Conservation (phyloP, 2,888 invertebrate genomes). For the Cephus spinipes region DNA sequence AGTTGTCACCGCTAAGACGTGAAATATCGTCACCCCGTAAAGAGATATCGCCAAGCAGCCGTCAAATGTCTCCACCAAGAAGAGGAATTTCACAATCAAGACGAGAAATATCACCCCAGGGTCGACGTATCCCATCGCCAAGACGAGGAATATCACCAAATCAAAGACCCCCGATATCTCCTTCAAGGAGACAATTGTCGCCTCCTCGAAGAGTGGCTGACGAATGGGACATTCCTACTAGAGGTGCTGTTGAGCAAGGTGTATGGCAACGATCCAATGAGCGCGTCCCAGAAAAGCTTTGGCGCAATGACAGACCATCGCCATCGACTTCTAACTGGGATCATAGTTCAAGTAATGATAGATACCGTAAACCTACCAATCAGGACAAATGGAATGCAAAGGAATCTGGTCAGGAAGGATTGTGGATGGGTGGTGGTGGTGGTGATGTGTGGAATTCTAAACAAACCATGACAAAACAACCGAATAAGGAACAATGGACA, state of each 20-base stretch:
- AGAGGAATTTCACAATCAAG: slow-evolving; percentile 21
- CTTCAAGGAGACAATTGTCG: slow-evolving; percentile 26
- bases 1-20: slow-evolving; percentile 18
- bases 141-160: slow-evolving; percentile 31
- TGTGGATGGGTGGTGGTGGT: slow-evolving; percentile 28
- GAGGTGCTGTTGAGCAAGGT: slow-evolving; percentile 49
- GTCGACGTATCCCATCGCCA: slow-evolving; percentile 38
- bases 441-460: slow-evolving; percentile 27
- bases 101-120: slow-evolving; percentile 35
- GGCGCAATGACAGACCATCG: slow-evolving; percentile 31
- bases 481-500: slow-evolving; percentile 29
- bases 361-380: slow-evolving; percentile 32
- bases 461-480: slow-evolving; percentile 14
- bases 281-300: slow-evolving; percentile 23
- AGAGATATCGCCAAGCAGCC: slow-evolving; percentile 26
- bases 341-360: slow-evolving; percentile 30
- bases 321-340: slow-evolving; percentile 34
- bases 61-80: slow-evolving; percentile 20
- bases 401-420: slow-evolving; percentile 30
- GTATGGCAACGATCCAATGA: slow-evolving; percentile 31
- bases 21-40: slow-evolving; percentile 22
- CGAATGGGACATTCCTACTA: slow-evolving; percentile 61
- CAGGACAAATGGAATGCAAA: slow-evolving; percentile 37
- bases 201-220: slow-evolving; percentile 46
- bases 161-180: slow-evolving; percentile 26